Conservation (phyloP, 2,888 invertebrate genomes). For the Xanthorhoe spadicearia region DNA sequence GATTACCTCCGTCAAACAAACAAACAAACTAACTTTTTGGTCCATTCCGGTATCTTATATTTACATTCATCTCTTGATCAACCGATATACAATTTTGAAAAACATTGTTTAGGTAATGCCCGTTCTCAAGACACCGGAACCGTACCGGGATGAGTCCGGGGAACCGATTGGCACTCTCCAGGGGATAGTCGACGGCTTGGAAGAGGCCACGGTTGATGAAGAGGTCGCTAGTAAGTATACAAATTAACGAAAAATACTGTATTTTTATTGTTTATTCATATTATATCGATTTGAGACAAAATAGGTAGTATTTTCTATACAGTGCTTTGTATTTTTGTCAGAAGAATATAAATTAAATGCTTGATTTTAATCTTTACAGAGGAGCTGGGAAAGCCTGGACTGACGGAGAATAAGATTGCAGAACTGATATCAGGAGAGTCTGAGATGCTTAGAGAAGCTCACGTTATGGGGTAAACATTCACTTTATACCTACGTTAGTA, state of each 20-base stretch:
- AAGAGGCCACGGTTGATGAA: slow-evolving; percentile 61
- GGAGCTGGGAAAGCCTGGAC: slow-evolving; percentile 69
- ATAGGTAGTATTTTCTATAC: too few species aligned
- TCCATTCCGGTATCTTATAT: too few species aligned
- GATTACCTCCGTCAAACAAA: too few species aligned
- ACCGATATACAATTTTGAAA: not conserved
- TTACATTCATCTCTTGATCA: not conserved
- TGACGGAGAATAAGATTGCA: slow-evolving; percentile 88
- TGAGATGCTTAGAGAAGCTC: slow-evolving; percentile 87
- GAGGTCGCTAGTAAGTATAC: slow-evolving; percentile 66
- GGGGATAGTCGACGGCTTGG: slow-evolving; percentile 67
- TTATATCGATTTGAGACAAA: too few species aligned
- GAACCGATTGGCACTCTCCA: slow-evolving; percentile 61
- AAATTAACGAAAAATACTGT: not conserved
- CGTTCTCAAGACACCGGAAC: slow-evolving; percentile 36
- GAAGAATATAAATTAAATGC: too few species aligned
- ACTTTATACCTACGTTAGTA: not conserved
- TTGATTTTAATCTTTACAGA: slow-evolving; percentile 52
- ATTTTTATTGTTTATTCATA: too few species aligned
- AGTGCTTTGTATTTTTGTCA: too few species aligned
- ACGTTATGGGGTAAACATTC: slow-evolving; percentile 86
- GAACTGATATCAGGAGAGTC: slow-evolving; percentile 88
- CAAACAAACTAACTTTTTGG: too few species aligned
- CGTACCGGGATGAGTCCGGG: slow-evolving; percentile 57
- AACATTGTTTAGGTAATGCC: slow-evolving; percentile 17